Percentiles rank a stretch among this genome's conserved stretches.
These are phyloP conservation scores for Rallus limicola DNA, from an alignment of 2,113 vertebrate genomes.

Conservation along the genomic window DNA sequence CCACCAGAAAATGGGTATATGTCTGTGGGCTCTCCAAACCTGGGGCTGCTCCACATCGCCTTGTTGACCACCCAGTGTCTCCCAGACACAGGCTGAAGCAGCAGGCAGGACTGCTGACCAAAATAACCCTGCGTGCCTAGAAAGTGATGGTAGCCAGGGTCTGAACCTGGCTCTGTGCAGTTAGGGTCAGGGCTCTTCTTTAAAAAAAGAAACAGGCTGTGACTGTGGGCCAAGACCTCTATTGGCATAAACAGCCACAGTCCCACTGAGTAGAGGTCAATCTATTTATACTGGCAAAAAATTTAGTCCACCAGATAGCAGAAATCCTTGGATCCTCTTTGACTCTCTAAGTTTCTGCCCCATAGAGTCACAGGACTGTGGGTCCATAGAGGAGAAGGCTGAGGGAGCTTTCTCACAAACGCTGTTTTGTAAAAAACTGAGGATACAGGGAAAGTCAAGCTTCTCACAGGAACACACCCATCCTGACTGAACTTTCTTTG, in stretches of 20 bases:
- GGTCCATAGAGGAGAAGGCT: background rate
- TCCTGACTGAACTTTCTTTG: background rate
- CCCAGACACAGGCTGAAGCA: background rate
- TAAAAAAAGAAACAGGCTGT: background rate
- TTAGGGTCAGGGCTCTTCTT: background rate
- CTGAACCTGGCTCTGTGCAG: background rate
- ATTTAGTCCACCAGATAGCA: background rate
- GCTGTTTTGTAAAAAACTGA: background rate
- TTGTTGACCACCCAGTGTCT: background rate
- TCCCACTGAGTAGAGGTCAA: background rate
- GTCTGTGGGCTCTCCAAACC: background rate
- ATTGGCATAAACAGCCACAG: background rate
- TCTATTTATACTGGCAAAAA: conserved; percentile 14
- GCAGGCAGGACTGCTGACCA: background rate
- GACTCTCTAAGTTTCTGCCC: background rate
- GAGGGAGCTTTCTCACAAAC: background rate
- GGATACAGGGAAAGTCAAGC: background rate
- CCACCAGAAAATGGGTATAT: background rate
- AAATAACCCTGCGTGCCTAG: background rate
- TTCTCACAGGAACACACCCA: background rate
- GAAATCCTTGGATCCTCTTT: background rate
- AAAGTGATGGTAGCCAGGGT: background rate
- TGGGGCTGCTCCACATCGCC: background rate
- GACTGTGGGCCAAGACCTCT: background rate
- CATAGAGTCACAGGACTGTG: background rate